Evolutionary conservation across 2,797 vertebrate species (phyloP), one percentile per base, ranked within the genome.

Genomic region (Syndactyla subalaris): DNA sequence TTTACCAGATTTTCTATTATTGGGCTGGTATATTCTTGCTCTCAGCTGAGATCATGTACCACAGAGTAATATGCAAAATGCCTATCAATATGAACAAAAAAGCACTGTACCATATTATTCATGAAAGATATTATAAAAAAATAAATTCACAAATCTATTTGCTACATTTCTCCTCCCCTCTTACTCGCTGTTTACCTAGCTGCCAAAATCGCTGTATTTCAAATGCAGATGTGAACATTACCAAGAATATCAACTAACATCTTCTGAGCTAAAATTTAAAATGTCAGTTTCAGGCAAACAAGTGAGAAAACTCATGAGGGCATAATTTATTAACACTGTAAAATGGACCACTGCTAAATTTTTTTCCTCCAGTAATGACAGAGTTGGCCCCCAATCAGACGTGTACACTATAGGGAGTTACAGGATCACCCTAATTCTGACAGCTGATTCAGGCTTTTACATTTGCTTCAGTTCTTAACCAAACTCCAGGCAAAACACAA

Each of bases 251-350:
- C 72, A 96, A 85, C 93, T 88, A 93, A 93, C n/a, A 85, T 84
- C 45, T 59, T 95, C 93, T 86, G 68, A 85, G 85, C 29, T 89
- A 61, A 57, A 88, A 94, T 70, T 95, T 94, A 71, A 96, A 89
- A 96, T 94, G 81, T 92, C 94, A 94, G 58, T 89, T 91, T 70
- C 78, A 92, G 73, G 66, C 72, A 92, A 89, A 90, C 48, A 92
- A 92, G 58, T 49, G 38, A 93, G 65, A 84, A 92, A 94, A 97
- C 79, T 95, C 72, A 85, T 3, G 29, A 95, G 57, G 54, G 61
- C 70, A 58, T 91, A 85, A 93, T 94, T 92, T 93, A 94, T 89
- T 68, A 89, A 76, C 90, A 58, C 20, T 63, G 54, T 76, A 78
- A 85, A 96, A 95, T 34, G 65, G 61, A 93, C 75, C 11, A 8